phyloP scores from a whole-genome alignment of 2,797 vertebrate genomes.

The Triplophysa bombifrons region DNA sequence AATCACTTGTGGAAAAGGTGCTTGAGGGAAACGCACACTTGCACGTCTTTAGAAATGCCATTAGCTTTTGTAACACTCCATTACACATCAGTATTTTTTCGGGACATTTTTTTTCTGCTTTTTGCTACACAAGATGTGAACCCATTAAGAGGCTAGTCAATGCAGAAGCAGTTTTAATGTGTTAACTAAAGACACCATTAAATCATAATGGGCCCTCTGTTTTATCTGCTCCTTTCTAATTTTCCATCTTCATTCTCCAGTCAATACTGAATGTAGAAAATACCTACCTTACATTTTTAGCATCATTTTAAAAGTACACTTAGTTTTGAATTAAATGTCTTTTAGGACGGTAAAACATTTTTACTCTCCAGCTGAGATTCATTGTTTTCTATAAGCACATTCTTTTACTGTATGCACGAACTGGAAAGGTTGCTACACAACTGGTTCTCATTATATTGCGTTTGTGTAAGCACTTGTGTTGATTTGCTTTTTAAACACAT shows the following conservation, averaged over 20 bases:
- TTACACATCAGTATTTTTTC: background rate
- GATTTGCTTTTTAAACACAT: background rate
- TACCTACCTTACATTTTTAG: background rate
- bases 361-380: too few species aligned
- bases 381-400: constrained; percentile 1
- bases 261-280: background rate
- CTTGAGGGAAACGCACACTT: constrained; percentile 55
- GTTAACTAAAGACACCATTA: background rate
- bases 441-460: constrained; percentile 14
- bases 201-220: background rate
- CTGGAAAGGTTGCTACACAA: background rate
- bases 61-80: constrained; percentile 51
- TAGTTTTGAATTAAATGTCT: too few species aligned
- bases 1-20: constrained; percentile 65
- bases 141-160: background rate
- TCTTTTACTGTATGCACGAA: background rate
- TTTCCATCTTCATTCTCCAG: background rate
- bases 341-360: too few species aligned
- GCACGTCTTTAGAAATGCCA: constrained; percentile 65
- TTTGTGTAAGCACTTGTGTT: background rate
- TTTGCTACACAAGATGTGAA: background rate
- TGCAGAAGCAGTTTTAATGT: background rate
- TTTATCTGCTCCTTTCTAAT: background rate
- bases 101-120: background rate
- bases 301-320: background rate